Percentiles rank a stretch among this genome's conserved stretches.
These are phyloP conservation scores for Didymodactylos carnosus DNA, from an alignment of 2,888 invertebrate genomes.

Conservation along the genomic window DNA sequence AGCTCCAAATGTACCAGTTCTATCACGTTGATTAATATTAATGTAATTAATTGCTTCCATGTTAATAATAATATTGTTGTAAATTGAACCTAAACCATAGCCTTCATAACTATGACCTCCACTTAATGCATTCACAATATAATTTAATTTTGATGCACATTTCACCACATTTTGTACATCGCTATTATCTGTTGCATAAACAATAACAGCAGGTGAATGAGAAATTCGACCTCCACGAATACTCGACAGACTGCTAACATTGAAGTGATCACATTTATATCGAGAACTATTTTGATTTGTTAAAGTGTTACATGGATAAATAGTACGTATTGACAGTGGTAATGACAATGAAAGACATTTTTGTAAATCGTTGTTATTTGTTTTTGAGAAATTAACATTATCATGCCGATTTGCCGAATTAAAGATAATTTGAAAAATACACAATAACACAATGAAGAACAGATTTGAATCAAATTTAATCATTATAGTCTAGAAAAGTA, in stretches of 20 bases:
- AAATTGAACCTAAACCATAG: neutral
- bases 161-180: neutral
- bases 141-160: neutral
- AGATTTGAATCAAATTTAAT: neutral
- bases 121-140: neutral
- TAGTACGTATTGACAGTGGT: neutral
- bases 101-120: neutral
- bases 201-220: neutral
- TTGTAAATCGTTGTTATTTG: neutral
- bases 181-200: neutral
- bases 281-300: neutral
- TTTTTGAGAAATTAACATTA: neutral
- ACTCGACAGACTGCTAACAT: neutral
- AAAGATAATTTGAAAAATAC: neutral
- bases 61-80: neutral
- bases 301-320: neutral
- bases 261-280: neutral
- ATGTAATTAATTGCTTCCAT: neutral
- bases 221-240: neutral
- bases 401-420: neutral
- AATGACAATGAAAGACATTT: neutral
- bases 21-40: neutral
- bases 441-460: neutral
- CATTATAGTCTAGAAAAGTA: neutral
- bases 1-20: neutral